Evolutionary conservation across 2,888 invertebrate species (phyloP).

Genomic region (Cylindroiulus punctatus): DNA sequence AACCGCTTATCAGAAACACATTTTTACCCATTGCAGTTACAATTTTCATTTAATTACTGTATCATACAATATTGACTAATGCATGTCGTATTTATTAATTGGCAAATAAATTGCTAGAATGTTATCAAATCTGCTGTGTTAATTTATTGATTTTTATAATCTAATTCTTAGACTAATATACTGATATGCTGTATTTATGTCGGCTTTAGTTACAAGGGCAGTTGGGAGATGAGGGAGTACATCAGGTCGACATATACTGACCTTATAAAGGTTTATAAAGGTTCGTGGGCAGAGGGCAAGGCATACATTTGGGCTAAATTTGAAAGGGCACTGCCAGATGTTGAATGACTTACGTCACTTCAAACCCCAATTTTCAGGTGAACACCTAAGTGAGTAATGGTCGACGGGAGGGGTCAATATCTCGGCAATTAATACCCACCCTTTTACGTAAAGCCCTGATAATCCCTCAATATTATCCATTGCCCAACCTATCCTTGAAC

Average conservation of each 20-base stretch:
- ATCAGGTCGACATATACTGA: background rate
- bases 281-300: slow-evolving; percentile 35
- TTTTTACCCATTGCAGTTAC: too few species aligned
- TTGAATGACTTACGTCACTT: background rate
- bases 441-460: background rate
- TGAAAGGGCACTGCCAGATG: slow-evolving; percentile 22
- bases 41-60: too few species aligned
- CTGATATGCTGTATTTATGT: too few species aligned
- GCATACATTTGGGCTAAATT: slow-evolving; percentile 19
- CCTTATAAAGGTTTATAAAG: slow-evolving; percentile 1
- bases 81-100: too few species aligned
- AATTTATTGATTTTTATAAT: too few species aligned
- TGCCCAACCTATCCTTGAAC: background rate
- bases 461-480: background rate
- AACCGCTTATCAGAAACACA: too few species aligned
- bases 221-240: background rate
- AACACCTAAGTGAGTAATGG: slow-evolving; percentile 21
- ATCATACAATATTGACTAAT: too few species aligned
- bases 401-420: slow-evolving; percentile 20
- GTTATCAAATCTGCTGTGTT: too few species aligned
- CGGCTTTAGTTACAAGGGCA: background rate
- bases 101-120: too few species aligned
- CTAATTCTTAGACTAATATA: too few species aligned
- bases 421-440: slow-evolving; percentile 19
- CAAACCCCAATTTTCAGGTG: background rate